Conservation (phyloP, 2,888 invertebrate species). For the Leptarthrus brevirostris region DNA sequence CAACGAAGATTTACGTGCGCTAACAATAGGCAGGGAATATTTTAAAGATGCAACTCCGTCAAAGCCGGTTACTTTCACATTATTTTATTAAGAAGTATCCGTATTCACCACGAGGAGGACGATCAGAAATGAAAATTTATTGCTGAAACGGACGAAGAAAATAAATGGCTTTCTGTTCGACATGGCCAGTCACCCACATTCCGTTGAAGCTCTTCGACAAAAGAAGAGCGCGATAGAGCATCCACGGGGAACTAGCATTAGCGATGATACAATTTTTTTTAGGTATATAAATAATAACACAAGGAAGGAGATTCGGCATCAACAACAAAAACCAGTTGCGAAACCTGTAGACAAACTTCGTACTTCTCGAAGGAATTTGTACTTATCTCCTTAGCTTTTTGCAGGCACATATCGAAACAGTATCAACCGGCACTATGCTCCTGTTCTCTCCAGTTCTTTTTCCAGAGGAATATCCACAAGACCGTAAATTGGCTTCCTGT, state of each 20-base stretch:
- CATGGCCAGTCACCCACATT: conserved; percentile 30
- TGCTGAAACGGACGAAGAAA: conserved; percentile 25
- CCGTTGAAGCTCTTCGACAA: conserved; percentile 16
- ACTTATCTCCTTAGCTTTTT: conserved; percentile 14
- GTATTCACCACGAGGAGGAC: conserved; percentile 7
- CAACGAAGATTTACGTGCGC: conserved; percentile 35
- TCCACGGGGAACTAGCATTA: conserved; percentile 39
- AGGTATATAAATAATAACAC: conserved; percentile 43
- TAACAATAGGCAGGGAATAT: conserved; percentile 26
- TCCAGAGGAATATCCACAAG: conserved; percentile 15
- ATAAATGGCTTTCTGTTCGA: conserved; percentile 44
- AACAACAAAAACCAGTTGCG: conserved; percentile 36
- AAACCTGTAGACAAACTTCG: conserved; percentile 37
- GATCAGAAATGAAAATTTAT: conserved; percentile 43
- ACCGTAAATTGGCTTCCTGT: conserved; percentile 47
- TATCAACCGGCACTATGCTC: conserved; percentile 20
- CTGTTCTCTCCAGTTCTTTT: conserved; percentile 5
- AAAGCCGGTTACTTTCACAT: conserved; percentile 38
- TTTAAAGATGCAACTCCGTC: conserved; percentile 33
- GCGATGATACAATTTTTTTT: neutral
- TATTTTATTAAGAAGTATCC: conserved; percentile 37
- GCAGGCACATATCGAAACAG: neutral
- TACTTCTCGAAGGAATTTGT: conserved; percentile 36
- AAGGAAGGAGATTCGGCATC: conserved; percentile 3
- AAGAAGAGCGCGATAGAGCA: conserved; percentile 18